These are phyloP conservation scores for Timandra comae DNA, from an alignment of 2,888 invertebrate genomes.

Conservation along the genomic window DNA sequence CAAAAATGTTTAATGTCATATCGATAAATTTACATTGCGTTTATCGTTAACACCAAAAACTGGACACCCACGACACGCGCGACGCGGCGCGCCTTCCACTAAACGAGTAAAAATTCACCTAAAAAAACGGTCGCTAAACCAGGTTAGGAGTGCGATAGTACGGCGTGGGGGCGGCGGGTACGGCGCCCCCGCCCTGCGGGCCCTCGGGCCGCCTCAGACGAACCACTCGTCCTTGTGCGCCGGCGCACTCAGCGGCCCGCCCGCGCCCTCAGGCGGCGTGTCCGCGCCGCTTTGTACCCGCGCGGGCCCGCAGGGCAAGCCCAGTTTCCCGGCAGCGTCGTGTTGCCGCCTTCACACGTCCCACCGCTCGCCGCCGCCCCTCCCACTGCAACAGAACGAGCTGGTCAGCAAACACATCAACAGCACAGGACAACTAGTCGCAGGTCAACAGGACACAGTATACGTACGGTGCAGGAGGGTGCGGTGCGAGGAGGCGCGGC, in stretches of 20 bases:
- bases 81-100: slow-evolving; percentile 71
- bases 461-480: slow-evolving; percentile 61
- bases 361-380: slow-evolving; percentile 63
- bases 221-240: slow-evolving; percentile 95
- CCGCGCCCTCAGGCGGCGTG: slow-evolving; percentile 97
- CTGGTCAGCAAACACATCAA: too few species aligned
- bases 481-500: slow-evolving; percentile 66
- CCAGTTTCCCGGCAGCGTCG: slow-evolving; percentile 92
- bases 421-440: too few species aligned
- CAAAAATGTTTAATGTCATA: slow-evolving; percentile 76
- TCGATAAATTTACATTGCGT: slow-evolving; percentile 73
- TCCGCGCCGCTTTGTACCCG: slow-evolving; percentile 82
- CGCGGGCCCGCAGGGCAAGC: slow-evolving; percentile 93
- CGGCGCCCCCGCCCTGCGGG: slow-evolving; percentile 62
- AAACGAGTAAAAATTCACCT: slow-evolving; percentile 71
- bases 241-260: slow-evolving; percentile 89
- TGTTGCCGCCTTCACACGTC: slow-evolving; percentile 72
- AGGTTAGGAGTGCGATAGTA: slow-evolving; percentile 54
- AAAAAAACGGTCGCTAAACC: slow-evolving; percentile 66
- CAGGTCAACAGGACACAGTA: too few species aligned
- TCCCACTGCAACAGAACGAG: slow-evolving; percentile 23
- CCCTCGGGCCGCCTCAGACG: slow-evolving; percentile 79
- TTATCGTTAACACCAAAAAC: slow-evolving; percentile 66
- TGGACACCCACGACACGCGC: slow-evolving; percentile 60
- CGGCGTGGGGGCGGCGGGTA: slow-evolving; percentile 48